Evolutionary conservation across 2,797 vertebrate species (phyloP), one percentile per base, ranked within the genome.

Genomic region (Cynopterus sphinx): DNA sequence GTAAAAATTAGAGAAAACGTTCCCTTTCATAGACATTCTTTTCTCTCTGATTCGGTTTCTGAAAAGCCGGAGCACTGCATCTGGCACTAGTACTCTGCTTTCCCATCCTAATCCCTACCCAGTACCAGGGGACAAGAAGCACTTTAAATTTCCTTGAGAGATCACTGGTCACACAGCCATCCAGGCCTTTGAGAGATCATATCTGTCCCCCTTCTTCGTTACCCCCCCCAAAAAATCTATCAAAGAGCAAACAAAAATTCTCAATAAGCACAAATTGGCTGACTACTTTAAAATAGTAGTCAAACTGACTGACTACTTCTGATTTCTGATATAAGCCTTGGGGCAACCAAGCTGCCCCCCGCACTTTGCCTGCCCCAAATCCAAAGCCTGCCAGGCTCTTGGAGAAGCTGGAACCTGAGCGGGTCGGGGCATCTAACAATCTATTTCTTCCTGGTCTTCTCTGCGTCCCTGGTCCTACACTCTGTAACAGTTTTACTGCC

Each of bases 231-330:
- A 39, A 65, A 92, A 86, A 61, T 63, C 26, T 15, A 71, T 46
- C 49, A n/a, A 86, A 94, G 55, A 87, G 33, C 59, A 84, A 97
- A 96, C 6, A 16, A 96, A 95, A 96, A 92, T 41, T 87, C 24
- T 96, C 79, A 3, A 19, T 43, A 91, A 89, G 41, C 43, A 33
- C 53, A 87, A 89, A 51, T 12, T 77, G 39, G 15, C 39, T 81
- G 31, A 39, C 53, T 95, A 24, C 33, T 77, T 95, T 87, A 81
- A 90, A 96, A 85, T 5, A 49, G 49, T 17, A 49, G 49, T 49
- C 53, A 87, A 89, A 51, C 11, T 77, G 39, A 12, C 33, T 81
- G 33, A 39, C 53, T 95, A 24, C 33, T 75, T 95, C 85, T 5
- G 7, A 79, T 63, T 59, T 95, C 85, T 61, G 84, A 19, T 12